phyloP scores from a whole-genome alignment of 2,888 invertebrate genomes.

The Atethmia centrago region DNA sequence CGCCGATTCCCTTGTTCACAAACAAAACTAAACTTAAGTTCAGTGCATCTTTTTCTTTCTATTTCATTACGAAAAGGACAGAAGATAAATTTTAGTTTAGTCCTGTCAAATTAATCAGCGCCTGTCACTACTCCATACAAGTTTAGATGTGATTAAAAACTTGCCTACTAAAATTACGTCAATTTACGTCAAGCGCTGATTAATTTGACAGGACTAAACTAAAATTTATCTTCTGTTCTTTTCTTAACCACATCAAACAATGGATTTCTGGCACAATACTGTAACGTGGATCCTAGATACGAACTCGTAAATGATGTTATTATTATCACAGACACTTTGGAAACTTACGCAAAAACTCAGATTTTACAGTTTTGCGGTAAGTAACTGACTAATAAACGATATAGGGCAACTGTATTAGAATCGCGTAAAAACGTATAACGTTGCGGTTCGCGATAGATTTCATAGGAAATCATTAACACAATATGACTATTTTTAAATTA shows the following conservation, averaged over 20 bases:
- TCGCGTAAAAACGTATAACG: conserved; percentile 48
- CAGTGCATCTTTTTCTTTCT: too few species aligned
- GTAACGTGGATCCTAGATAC: conserved; percentile 53
- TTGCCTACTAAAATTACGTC: too few species aligned
- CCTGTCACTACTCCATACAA: too few species aligned
- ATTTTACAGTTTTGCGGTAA: conserved; percentile 63
- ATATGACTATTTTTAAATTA: conserved; percentile 53
- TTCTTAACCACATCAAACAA: conserved; percentile 55
- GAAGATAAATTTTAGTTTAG: too few species aligned
- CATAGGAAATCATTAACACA: conserved; percentile 69
- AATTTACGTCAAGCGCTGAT: too few species aligned
- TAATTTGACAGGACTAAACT: too few species aligned
- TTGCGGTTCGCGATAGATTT: conserved; percentile 59
- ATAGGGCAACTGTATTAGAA: conserved; percentile 62
- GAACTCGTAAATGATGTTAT: conserved; percentile 54
- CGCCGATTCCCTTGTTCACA: too few species aligned
- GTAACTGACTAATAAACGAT: conserved; percentile 53
- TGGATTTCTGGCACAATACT: conserved; percentile 45
- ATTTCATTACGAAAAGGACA: too few species aligned
- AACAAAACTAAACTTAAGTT: too few species aligned
- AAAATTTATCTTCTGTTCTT: too few species aligned
- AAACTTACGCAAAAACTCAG: conserved; percentile 52
- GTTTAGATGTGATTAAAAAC: too few species aligned
- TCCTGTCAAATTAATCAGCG: too few species aligned
- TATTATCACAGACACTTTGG: conserved; percentile 50